These are phyloP conservation scores for Doryteuthis pealeii DNA, from an alignment of 1,140 invertebrate genomes.

Conservation along the genomic window DNA sequence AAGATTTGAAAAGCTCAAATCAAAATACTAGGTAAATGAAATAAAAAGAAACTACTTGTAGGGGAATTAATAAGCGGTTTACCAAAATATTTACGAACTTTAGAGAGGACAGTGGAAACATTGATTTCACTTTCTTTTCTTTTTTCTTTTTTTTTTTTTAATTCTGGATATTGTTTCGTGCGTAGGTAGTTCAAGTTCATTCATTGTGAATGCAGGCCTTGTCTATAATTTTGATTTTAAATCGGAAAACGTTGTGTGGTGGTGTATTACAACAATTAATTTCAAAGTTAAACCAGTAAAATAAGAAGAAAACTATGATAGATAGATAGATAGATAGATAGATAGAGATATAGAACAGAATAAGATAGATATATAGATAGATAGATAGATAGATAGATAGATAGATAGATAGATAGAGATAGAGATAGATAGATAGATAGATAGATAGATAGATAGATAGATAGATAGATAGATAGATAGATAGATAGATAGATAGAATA, in stretches of 20 bases:
- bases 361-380: no score
- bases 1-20: no score
- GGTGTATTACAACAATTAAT: neutral
- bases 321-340: no score
- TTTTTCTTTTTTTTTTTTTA: no score
- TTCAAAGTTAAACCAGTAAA: neutral
- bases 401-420: neutral
- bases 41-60: no score
- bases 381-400: neutral
- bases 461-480: neutral
- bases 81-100: no score
- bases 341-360: no score
- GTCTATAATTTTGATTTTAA: neutral
- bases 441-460: neutral
- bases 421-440: neutral
- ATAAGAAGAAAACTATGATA: no score
- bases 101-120: no score
- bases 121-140: no score
- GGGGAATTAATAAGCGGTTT: no score
- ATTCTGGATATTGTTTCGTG: neutral
- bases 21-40: no score
- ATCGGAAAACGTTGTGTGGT: neutral
- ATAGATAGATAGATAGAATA: neutral
- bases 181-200: neutral
- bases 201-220: neutral